Conservation (phyloP, 1,140 invertebrate genomes). For the Eciton burchellii region DNA sequence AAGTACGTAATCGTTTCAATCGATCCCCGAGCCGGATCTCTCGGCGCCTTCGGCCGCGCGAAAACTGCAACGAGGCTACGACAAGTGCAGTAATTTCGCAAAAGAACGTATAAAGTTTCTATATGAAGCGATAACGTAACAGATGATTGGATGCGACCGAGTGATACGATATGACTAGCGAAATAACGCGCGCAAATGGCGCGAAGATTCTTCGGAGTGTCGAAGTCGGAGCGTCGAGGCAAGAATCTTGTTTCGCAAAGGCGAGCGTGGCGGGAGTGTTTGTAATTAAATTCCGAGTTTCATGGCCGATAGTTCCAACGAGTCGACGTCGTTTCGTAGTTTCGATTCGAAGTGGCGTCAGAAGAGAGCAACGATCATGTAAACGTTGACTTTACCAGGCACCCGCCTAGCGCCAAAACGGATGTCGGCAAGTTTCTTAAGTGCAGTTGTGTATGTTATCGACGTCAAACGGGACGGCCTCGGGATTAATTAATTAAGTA, state of each 20-base stretch:
- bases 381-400: neutral
- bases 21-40: constrained; percentile 14
- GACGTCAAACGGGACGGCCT: constrained; percentile 40
- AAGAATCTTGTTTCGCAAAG: neutral
- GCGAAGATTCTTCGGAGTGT: too few species aligned
- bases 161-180: too few species aligned
- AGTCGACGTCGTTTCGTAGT: too few species aligned
- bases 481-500: constrained; percentile 59
- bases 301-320: too few species aligned
- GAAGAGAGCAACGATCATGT: constrained; percentile 11
- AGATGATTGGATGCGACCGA: too few species aligned
- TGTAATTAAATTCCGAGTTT: neutral
- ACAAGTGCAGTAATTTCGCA: too few species aligned
- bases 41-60: too few species aligned
- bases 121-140: too few species aligned
- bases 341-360: neutral
- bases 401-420: neutral
- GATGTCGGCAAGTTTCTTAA: constrained; percentile 47
- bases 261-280: neutral
- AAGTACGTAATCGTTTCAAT: constrained; percentile 30
- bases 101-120: neutral
- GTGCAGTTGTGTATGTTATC: constrained; percentile 43
- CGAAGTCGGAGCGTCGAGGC: too few species aligned
- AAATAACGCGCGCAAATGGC: too few species aligned
- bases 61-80: too few species aligned